Evolutionary conservation across 2,113 vertebrate species (phyloP), one percentile per base, ranked within the genome.

Genomic region (Proterorhinus semilunaris): DNA sequence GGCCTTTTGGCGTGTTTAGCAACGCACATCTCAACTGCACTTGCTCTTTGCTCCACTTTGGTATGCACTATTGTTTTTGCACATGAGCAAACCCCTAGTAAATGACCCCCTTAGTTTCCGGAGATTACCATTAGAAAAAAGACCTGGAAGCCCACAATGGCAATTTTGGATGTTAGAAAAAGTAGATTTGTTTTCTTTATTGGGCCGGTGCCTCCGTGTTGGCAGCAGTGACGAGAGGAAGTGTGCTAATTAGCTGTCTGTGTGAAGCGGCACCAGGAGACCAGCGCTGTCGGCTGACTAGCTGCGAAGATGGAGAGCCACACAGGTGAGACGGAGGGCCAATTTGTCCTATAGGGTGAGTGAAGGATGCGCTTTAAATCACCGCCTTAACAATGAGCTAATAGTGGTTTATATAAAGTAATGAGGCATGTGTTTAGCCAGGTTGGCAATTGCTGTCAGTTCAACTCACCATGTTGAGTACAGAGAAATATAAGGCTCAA

Each of bases 181-280:
- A 45, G 78, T 81, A 46, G 58, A 63, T 68, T 47, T 68, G 43
- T 59, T 69, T 55, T 66, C 74, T 70, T 71, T 69, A 83, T 87
- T 79, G 76, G 64, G 71, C 81, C 85, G 61, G 43, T 12, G 21
- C 80, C 79, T 72, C 79, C 87, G 76, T 88, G 88, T 80, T 86
- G 78, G 79, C 76, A 71, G 80, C 66, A 47, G 63, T 83, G 86
- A 90, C 87, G 83, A 83, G 81, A 89, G 75, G 68, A 87, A 92
- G 86, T 79, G 83, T 86, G 88, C 86, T 91, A 92, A 92, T 92
- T 92, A 92, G 89, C 76, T 89, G 74, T 81, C 75, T 81, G 81
- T 86, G 88, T 87, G 87, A 89, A 90, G 81, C 79, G 70, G 80
- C 53, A 66, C 79, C 81, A 74, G 69, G 81, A 83, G 83, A 81